Conservation (phyloP, 2,888 invertebrate genomes). For the Sturmia bella region DNA sequence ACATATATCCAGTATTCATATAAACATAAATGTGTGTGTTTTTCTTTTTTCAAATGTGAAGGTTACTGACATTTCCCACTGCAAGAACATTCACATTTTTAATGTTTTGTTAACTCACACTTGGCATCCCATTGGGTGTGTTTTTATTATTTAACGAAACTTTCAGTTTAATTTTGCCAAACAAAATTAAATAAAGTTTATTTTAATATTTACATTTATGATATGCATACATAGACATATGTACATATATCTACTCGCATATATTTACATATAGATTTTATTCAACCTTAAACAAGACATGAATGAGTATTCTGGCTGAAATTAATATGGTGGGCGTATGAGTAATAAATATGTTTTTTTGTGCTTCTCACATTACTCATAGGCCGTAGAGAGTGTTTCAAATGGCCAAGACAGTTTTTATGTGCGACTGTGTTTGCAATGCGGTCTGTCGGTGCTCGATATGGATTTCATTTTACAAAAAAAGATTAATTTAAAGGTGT, state of each 20-base stretch:
- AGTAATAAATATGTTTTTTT: conserved; percentile 31
- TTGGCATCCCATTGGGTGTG: conserved; percentile 52
- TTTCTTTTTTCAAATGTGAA: conserved; percentile 70
- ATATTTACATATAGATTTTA: background rate
- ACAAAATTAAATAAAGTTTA: conserved; percentile 14
- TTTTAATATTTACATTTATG: conserved; percentile 5
- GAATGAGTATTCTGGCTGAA: conserved; percentile 16
- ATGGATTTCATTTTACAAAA: background rate
- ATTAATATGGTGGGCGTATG: conserved; percentile 51
- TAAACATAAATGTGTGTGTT: conserved; percentile 64
- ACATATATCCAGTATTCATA: background rate
- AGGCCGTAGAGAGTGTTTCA: conserved; percentile 20
- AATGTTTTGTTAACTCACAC: conserved; percentile 42
- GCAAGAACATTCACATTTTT: conserved; percentile 41
- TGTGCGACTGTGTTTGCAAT: too few relatives aligned
- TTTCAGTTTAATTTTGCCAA: conserved; percentile 46
- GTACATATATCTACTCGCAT: background rate
- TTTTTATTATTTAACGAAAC: conserved; percentile 61
- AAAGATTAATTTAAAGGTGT: too few relatives aligned
- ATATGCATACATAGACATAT: too few relatives aligned
- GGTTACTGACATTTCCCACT: conserved; percentile 73
- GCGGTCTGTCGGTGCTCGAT: too few relatives aligned
- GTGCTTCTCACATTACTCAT: conserved; percentile 42
- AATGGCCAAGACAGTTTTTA: background rate
- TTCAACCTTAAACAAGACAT: conserved; percentile 6